These are phyloP conservation scores for Valencia hispanica DNA, from an alignment of 2,797 vertebrate species.

Conservation along the genomic window DNA sequence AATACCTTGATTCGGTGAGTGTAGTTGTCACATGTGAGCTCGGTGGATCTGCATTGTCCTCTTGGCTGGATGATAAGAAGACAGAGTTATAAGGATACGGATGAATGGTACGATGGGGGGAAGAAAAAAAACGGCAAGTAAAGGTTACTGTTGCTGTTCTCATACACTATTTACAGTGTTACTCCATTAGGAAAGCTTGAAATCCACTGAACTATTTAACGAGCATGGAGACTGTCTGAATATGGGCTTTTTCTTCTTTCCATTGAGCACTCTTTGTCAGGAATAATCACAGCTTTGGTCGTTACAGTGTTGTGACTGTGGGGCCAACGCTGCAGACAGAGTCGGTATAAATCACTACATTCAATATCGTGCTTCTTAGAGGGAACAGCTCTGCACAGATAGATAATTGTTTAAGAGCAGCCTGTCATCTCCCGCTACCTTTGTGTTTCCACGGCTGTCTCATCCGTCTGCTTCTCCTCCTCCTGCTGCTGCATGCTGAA, in stretches of 20 bases:
- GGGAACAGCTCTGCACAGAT: slow-evolving; percentile 45
- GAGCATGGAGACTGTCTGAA: slow-evolving; percentile 51
- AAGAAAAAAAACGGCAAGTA: slow-evolving; percentile 52
- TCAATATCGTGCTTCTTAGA: slow-evolving; percentile 47
- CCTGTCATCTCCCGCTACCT: slow-evolving; percentile 72
- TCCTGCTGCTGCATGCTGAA: slow-evolving; percentile 39
- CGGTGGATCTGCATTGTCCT: slow-evolving; percentile 38
- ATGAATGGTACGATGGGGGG: slow-evolving; percentile 47
- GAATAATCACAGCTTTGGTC: slow-evolving; percentile 66
- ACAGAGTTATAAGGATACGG: slow-evolving; percentile 17
- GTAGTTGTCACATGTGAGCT: slow-evolving; percentile 49
- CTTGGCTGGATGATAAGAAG: slow-evolving; percentile 32
- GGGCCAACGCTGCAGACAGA: slow-evolving; percentile 55
- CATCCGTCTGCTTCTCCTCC: slow-evolving; percentile 57
- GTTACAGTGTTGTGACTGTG: slow-evolving; percentile 62
- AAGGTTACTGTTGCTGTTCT: slow-evolving; percentile 65
- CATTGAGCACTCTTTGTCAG: slow-evolving; percentile 55
- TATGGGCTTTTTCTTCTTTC: slow-evolving; percentile 23
- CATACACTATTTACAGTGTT: slow-evolving; percentile 69
- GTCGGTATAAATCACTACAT: slow-evolving; percentile 57
- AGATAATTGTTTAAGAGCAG: slow-evolving; percentile 70
- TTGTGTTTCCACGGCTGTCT: slow-evolving; percentile 64
- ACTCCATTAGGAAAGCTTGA: slow-evolving; percentile 54
- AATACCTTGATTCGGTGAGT: slow-evolving; percentile 58
- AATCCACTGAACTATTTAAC: slow-evolving; percentile 62